Base-by-base conservation (phyloP, 1,140 invertebrate genomes). In the Drosophila guanche region DNA sequence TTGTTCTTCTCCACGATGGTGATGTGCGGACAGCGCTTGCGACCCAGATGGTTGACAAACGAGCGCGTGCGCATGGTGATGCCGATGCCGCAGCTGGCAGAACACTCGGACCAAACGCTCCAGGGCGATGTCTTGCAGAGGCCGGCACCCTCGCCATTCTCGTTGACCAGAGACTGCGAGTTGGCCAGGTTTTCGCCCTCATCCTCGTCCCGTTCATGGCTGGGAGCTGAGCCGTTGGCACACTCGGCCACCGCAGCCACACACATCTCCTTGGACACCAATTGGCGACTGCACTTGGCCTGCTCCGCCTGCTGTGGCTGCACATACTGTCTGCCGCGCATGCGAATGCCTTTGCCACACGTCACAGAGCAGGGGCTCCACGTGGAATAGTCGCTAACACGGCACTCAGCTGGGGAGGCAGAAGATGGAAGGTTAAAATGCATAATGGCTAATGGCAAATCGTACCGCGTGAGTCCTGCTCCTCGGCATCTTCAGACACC, bases 261-360 rank as follows among this genome's bases (percentile, higher is more conserved):
- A 88, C 96, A 97, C 96, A 97, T 97, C 92, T 97, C 96, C 91
- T 96, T 97, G 52, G 95, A 95, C 29, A 96, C 93, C 46, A 97
- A 92, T 90, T 98, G 97, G 37, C 96, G 93, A 74, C 95, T 95
- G 91, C 97, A 98, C 56, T 94, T 91, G 88, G 95, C 93, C 94
- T 95, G 95, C 69, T 92, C 92, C 4, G 97, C 97, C 88, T 96
- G 96, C 83, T 95, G 93, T 41, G 96, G 95, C 93, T 96, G 94
- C 43, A 94, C 81, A 91, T 97, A 98, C 62, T 94, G 92, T 56
- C 97, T 93, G 22, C 92, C 94, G 67, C 97, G 93, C 95, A 97
- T 97, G 72, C 95, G 93, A 45, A 97, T 92, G 2, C 97, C 97
- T 93, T 98, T 98, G 12, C 97, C 97, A 91, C 97, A 98, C 12